phyloP scores from a whole-genome alignment of 2,797 vertebrate species.

The Betta splendens region DNA sequence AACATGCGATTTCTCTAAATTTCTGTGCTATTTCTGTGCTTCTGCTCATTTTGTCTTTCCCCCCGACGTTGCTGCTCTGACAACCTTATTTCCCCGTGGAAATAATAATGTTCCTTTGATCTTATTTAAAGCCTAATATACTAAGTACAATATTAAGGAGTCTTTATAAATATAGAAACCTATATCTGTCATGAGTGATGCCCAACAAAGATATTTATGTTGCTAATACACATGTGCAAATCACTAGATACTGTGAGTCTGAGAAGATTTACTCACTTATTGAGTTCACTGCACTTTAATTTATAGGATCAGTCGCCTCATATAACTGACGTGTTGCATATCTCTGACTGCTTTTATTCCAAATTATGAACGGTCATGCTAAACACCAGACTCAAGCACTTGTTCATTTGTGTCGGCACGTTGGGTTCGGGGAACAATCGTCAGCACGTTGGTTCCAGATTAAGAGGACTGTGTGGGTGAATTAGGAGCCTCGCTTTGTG shows the following conservation, averaged over 20 bases:
- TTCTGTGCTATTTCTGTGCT: constrained; percentile 33
- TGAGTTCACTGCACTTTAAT: not conserved
- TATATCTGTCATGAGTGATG: constrained; percentile 26
- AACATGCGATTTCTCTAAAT: constrained; percentile 29
- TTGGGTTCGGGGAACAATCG: not conserved
- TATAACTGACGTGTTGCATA: no score
- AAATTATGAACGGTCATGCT: not conserved
- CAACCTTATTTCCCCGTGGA: constrained; percentile 30
- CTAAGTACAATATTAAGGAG: constrained; percentile 29
- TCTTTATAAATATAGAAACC: constrained; percentile 27
- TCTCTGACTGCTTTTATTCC: not conserved
- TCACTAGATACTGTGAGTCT: constrained; percentile 17
- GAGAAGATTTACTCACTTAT: constrained; percentile 42
- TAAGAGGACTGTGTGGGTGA: not conserved
- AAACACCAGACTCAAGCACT: not conserved
- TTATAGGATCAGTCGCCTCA: not conserved
- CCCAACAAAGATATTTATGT: constrained; percentile 15
- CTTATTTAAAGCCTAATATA: constrained; percentile 44
- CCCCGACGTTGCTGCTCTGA: constrained; percentile 9
- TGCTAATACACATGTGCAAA: constrained; percentile 20
- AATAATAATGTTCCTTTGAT: constrained; percentile 30
- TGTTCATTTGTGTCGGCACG: not conserved
- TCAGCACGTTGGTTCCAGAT: not conserved
- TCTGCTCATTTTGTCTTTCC: constrained; percentile 20
- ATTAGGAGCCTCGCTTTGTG: not conserved